Evolutionary conservation across 2,888 invertebrate genomes (phyloP), one percentile per base, ranked within the genome.

Genomic region (Nebria salina): DNA sequence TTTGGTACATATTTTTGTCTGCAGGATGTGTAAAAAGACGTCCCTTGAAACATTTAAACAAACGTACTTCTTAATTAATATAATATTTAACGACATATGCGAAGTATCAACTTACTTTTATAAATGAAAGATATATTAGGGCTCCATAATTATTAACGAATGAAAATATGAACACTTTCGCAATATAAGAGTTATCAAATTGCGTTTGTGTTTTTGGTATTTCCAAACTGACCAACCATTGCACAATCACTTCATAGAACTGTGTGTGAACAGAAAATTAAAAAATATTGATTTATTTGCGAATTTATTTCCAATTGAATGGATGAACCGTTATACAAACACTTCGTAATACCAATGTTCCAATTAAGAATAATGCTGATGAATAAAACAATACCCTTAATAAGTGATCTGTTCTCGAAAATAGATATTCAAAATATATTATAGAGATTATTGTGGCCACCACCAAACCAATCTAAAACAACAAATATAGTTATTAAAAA

Each of bases 1-100:
- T 65, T 75, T 83, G 66, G 83, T 84, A 86, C 65, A 85, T 79
- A 15, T 84, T 43, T 4, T 84, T 68, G 81, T 90, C 89, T 1
- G 89, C 89, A 1, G 91, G 91, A 85, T 90, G 86, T 0, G 89
- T 88, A 82, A 86, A 90, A 84, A 90, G 89, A 72, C 87, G 87
- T 15, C 90, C 90, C 90, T 90, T 83, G 78, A 86, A 54, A 20
- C 20, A 20, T 20, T 20, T 20, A 1, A 20, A 20, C 20, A 20
- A 20, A 20, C 20, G 20, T 20, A 1, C 20, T 20, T 20, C 20
- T 20, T n/a, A n/a, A n/a, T n/a, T n/a, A n/a, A n/a, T 34, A 34
- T 34, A 26, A 26, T 9, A 20, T 41, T 41, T 5, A 5, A 34
- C 5, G 5, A 34, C 34, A 34, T 34, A 34, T 54, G 54, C 11